Conservation (phyloP, 2,888 invertebrate genomes). For the Athetis lepigone region DNA sequence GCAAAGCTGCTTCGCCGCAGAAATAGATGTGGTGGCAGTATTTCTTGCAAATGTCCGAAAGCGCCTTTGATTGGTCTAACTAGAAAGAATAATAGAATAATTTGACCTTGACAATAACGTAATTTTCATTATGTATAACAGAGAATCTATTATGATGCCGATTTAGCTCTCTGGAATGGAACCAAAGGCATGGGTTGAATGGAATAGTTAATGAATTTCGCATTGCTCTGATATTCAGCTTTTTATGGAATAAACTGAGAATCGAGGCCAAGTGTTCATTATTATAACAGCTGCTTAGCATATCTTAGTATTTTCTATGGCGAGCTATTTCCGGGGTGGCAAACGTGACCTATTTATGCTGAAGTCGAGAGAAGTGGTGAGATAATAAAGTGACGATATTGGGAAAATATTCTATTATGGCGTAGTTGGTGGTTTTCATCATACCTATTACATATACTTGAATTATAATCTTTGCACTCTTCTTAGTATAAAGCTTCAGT, state of each 20-base stretch:
- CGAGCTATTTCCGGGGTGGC: slow-evolving; percentile 11
- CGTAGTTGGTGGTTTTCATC: no score
- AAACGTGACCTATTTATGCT: slow-evolving; percentile 22
- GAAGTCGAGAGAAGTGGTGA: not conserved
- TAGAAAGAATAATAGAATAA: no score
- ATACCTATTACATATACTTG: no score
- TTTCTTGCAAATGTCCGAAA: no score
- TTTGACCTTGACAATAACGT: slow-evolving; percentile 21
- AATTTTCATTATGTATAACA: slow-evolving; percentile 38
- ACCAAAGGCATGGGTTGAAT: slow-evolving; percentile 10
- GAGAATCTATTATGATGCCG: slow-evolving; percentile 24
- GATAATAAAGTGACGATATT: not conserved
- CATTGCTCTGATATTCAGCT: not conserved
- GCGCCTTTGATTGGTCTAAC: no score
- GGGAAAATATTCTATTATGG: no score
- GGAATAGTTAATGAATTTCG: slow-evolving; percentile 24
- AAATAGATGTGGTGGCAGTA: no score
- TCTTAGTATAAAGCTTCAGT: no score
- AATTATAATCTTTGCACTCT: no score
- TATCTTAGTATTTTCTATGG: slow-evolving; percentile 16
- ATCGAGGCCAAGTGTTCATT: slow-evolving; percentile 1
- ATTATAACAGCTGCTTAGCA: slow-evolving; percentile 4
- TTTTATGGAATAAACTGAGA: slow-evolving; percentile 1
- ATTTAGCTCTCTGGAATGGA: slow-evolving; percentile 23
- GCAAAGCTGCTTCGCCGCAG: no score